Percentiles rank a stretch among this genome's conserved stretches.
Evolutionary conservation across 2,888 invertebrate species (phyloP).

Genomic region (Harmothoe impar): DNA sequence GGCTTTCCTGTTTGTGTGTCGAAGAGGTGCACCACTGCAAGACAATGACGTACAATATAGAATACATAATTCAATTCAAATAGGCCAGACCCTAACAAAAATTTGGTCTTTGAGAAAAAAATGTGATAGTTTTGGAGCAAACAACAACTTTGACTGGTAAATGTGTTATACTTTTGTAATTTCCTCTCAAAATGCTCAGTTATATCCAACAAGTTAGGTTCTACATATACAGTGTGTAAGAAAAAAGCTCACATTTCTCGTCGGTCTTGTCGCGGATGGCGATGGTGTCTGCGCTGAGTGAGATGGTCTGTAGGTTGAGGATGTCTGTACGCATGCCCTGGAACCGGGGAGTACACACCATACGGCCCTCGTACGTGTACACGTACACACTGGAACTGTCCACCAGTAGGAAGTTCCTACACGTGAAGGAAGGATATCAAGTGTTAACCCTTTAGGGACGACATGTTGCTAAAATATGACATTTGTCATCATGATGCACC

Average conservation of each 20-base stretch:
- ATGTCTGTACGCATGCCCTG: conserved; percentile 91
- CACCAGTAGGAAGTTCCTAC: conserved; percentile 93
- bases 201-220: too few species aligned
- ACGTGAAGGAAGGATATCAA: conserved; percentile 30
- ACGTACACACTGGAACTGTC: conserved; percentile 93
- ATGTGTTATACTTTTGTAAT: too few species aligned
- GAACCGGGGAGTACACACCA: conserved; percentile 93
- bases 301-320: conserved; percentile 90
- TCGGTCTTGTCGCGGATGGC: conserved; percentile 93
- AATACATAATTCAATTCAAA: too few species aligned
- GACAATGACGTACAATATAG: too few species aligned
- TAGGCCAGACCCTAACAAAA: too few species aligned
- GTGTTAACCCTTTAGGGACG: too few species aligned
- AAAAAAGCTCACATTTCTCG: conserved; percentile 87
- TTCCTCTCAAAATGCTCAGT: too few species aligned
- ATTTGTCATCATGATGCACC: too few species aligned
- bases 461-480: too few species aligned
- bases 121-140: too few species aligned
- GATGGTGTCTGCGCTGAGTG: conserved; percentile 93
- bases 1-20: conserved; percentile 91
- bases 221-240: neutral
- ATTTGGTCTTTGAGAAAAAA: too few species aligned
- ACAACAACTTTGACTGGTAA: too few species aligned
- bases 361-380: conserved; percentile 96
- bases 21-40: conserved; percentile 91